A percentile compares a stretch with the other conserved stretches of the same genome.
Conservation (phyloP, 2,888 invertebrate genomes). For the Andrena hattorfiana region DNA sequence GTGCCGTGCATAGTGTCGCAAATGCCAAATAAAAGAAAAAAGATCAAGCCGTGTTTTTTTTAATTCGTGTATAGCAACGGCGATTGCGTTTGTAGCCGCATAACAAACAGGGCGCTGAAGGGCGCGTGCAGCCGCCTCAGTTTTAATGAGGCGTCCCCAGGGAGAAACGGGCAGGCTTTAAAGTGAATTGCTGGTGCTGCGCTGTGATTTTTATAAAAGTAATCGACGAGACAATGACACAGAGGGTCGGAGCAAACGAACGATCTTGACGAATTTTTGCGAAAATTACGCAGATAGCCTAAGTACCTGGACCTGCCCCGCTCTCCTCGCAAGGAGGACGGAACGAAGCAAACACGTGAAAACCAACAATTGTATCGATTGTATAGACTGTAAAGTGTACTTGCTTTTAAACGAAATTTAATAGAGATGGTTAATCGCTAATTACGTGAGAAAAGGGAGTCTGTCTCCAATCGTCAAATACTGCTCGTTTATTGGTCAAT, state of each 20-base stretch:
- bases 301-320: constrained; percentile 83
- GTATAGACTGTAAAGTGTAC: constrained; percentile 82
- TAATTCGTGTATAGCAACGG: constrained; percentile 42
- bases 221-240: constrained; percentile 20
- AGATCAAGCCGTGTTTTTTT: constrained; percentile 58
- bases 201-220: constrained; percentile 82
- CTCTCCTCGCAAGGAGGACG: constrained; percentile 71
- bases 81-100: constrained; percentile 26
- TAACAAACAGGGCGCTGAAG: constrained; percentile 30
- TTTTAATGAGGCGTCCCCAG: constrained; percentile 78
- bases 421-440: constrained; percentile 85
- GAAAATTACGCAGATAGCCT: constrained; percentile 82
- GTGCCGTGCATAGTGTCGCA: constrained; percentile 75
- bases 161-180: constrained; percentile 78
- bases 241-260: constrained; percentile 42
- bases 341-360: constrained; percentile 48
- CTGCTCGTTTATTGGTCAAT: constrained; percentile 60
- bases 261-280: constrained; percentile 74
- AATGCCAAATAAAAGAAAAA: constrained; percentile 78
- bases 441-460: constrained; percentile 56
- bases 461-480: constrained; percentile 71
- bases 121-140: constrained; percentile 70
- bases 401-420: constrained; percentile 86
- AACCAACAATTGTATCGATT: constrained; percentile 71
- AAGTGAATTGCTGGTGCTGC: constrained; percentile 82